Percentiles rank a stretch among this genome's conserved stretches.
phyloP scores from a whole-genome alignment of 2,888 invertebrate genomes.

The Cataglyphis altisquamis region DNA sequence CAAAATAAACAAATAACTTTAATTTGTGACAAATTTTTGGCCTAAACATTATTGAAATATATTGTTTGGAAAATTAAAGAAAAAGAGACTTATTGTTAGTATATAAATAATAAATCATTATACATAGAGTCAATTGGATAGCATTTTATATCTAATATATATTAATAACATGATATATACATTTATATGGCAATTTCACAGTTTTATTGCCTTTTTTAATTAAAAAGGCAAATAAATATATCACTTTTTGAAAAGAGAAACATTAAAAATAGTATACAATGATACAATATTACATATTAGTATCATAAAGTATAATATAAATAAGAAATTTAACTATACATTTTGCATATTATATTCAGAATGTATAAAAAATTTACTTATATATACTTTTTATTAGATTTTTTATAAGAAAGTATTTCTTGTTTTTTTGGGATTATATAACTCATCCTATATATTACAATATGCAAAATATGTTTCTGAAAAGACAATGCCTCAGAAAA shows the following conservation, averaged over 20 bases:
- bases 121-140: not conserved
- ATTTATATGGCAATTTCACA: not conserved
- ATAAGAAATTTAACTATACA: not conserved
- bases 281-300: slow-evolving; percentile 13
- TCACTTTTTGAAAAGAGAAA: slow-evolving; percentile 7
- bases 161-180: slow-evolving; percentile 20
- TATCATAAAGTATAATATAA: slow-evolving; percentile 4
- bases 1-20: not conserved
- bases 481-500: not conserved
- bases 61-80: not conserved
- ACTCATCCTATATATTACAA: not conserved
- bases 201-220: not conserved
- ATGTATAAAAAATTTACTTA: slow-evolving; percentile 9
- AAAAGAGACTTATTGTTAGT: not conserved
- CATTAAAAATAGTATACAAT: not conserved
- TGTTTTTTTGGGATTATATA: not conserved
- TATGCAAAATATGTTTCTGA: slow-evolving; percentile 17
- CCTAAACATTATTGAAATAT: not conserved
- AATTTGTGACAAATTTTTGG: not conserved
- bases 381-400: not conserved
- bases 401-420: not conserved
- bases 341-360: not conserved
- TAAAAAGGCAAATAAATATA: not conserved
- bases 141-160: slow-evolving; percentile 14
- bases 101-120: slow-evolving; percentile 22